Evolutionary conservation across 2,797 vertebrate species (phyloP).

Genomic region (Cetoscarus ocellatus): DNA sequence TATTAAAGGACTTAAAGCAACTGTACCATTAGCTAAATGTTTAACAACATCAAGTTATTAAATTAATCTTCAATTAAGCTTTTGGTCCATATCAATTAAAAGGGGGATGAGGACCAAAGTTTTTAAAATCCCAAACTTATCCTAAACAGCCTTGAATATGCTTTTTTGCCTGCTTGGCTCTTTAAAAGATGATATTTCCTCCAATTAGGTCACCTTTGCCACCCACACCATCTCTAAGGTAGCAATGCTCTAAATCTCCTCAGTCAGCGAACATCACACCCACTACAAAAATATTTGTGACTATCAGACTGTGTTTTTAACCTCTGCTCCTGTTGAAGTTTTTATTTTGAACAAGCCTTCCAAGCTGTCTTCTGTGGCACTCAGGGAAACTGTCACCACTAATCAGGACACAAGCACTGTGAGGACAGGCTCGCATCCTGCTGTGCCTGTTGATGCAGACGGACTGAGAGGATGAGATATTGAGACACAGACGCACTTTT

Average conservation of each 20-base stretch:
- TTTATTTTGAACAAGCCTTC: slow-evolving; percentile 69
- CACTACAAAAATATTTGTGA: slow-evolving; percentile 49
- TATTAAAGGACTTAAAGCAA: background rate
- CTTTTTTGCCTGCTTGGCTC: slow-evolving; percentile 8
- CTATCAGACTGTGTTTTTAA: slow-evolving; percentile 73
- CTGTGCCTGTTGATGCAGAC: slow-evolving; percentile 50
- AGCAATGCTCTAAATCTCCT: slow-evolving; percentile 35
- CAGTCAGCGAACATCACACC: slow-evolving; percentile 47
- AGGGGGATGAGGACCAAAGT: too few species aligned
- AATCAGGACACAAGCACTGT: slow-evolving; percentile 68
- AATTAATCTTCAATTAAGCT: too few species aligned
- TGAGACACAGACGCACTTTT: slow-evolving; percentile 20
- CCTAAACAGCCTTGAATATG: slow-evolving; percentile 9
- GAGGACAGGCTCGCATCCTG: slow-evolving; percentile 52
- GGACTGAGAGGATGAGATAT: slow-evolving; percentile 38
- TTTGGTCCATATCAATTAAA: background rate
- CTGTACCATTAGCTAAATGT: background rate
- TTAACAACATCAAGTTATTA: background rate
- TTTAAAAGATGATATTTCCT: slow-evolving; percentile 21
- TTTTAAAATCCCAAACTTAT: background rate
- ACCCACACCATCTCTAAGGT: background rate
- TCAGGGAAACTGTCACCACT: slow-evolving; percentile 63
- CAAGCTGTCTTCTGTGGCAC: slow-evolving; percentile 64
- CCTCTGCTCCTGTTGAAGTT: slow-evolving; percentile 63
- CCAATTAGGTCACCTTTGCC: slow-evolving; percentile 18